phyloP scores from a whole-genome alignment of 2,113 vertebrate species.

The Vidua macroura region DNA sequence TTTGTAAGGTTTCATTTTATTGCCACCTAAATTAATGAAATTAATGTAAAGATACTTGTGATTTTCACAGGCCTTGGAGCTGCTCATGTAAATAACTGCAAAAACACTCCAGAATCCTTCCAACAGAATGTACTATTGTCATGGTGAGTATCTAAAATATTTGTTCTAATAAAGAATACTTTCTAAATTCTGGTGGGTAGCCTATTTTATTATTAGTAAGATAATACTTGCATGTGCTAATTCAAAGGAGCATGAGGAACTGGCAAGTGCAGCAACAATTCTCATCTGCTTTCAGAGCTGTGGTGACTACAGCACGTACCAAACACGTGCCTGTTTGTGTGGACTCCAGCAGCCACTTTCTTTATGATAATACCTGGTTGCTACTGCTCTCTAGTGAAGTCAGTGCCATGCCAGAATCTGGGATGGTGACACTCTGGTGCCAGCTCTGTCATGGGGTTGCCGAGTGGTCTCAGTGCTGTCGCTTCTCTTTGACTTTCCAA shows the following conservation, averaged over 20 bases:
- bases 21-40: neutral
- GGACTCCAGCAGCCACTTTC: neutral
- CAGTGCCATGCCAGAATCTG: rapidly evolving
- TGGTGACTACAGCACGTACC: neutral
- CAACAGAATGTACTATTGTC: neutral
- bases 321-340: rapidly evolving
- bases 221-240: neutral
- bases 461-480: neutral
- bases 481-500: neutral
- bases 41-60: neutral
- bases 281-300: neutral
- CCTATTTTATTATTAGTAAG: neutral
- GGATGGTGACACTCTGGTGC: rapidly evolving
- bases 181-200: neutral
- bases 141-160: neutral
- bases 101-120: neutral
- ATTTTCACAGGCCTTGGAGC: neutral
- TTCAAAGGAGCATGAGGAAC: neutral
- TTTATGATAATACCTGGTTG: neutral
- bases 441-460: neutral
- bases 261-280: neutral
- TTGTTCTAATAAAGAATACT: neutral
- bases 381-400: neutral
- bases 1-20: neutral
- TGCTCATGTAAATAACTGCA: neutral